Base-by-base conservation (phyloP, 2,113 vertebrate genomes). In the Sminthopsis crassicaudata region DNA sequence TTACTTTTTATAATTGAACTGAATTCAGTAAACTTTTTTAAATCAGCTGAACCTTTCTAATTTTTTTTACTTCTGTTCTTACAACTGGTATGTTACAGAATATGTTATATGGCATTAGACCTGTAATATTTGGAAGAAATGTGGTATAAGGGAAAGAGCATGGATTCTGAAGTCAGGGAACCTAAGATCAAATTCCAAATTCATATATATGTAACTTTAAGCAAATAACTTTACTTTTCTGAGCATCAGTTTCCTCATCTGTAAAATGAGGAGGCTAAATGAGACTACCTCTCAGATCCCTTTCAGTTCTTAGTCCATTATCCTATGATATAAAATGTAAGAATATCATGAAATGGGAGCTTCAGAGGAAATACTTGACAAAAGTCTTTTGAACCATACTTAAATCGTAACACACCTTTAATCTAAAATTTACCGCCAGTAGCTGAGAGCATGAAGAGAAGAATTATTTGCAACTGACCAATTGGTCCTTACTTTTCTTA, bases 311-410 rank as follows among this genome's bases (percentile, higher is more conserved):
- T 42, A 22, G 22, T 84, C 16, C 42, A 84, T 84, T 42, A 84
- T 8, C n/a, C n/a, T 23, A 42, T 84, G 19, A 84, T 84, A 42
- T 84, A 2, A 46, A 16, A 91, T 54, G 93, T 94, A 96, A 46
- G 52, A 95, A 93, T 93, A 53, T n/a, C 90, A 88, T 89, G 90
- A 54, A 97, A 95, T 42, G 23, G 91, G 8, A 93, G 22, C 3
- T 94, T 95, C 96, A 95, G 22, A 95, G 96, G 97, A 88, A 57
- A 90, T 90, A 91, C 4, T 22, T 94, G 57, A 96, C 42, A 95
- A 46, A 84, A 46, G 3, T 2, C 51, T 89, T 90, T 90, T 50
- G 88, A 84, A n/a, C 50, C 89, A 84, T 19, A 67, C 94, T 97
- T 92, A 12, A 24, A 46, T 48, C 76, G 89, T 30, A 96, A 93